These are phyloP conservation scores for Miltochrista miniata DNA, from an alignment of 2,888 invertebrate species.

Conservation along the genomic window DNA sequence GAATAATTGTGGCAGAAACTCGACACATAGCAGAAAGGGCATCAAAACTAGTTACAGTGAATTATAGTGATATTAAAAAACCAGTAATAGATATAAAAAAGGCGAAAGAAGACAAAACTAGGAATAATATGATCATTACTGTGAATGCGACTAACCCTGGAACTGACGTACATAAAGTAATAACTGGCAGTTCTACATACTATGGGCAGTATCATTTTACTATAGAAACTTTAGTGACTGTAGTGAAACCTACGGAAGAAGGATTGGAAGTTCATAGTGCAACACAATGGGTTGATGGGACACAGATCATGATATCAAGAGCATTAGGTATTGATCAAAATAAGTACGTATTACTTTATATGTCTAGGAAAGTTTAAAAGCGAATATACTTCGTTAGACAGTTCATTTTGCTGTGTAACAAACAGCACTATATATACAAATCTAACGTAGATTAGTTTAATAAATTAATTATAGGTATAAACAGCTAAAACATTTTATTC, in stretches of 20 bases:
- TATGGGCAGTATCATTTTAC: conserved; percentile 88
- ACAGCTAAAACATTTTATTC: neutral
- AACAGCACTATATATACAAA: no score
- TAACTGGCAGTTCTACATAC: conserved; percentile 76
- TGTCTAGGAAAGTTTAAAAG: neutral
- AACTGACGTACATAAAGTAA: conserved; percentile 60
- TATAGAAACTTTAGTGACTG: conserved; percentile 87
- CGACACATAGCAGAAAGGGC: conserved; percentile 80
- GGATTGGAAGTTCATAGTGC: conserved; percentile 85
- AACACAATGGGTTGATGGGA: conserved; percentile 84
- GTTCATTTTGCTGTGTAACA: no score
- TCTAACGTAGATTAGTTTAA: no score
- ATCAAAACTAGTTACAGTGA: conserved; percentile 80
- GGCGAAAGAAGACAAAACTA: conserved; percentile 41
- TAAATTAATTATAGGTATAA: no score
- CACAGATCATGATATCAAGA: conserved; percentile 80
- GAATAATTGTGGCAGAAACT: conserved; percentile 82
- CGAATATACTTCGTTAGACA: no score
- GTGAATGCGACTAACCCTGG: conserved; percentile 51
- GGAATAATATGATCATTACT: conserved; percentile 28
- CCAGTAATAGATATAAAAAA: conserved; percentile 50
- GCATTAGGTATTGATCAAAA: conserved; percentile 82
- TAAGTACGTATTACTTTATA: conserved; percentile 62
- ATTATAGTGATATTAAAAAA: conserved; percentile 66
- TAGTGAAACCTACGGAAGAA: conserved; percentile 87